Evolutionary conservation across 1,140 invertebrate species (phyloP).

Genomic region (Lasioglossum albipes): DNA sequence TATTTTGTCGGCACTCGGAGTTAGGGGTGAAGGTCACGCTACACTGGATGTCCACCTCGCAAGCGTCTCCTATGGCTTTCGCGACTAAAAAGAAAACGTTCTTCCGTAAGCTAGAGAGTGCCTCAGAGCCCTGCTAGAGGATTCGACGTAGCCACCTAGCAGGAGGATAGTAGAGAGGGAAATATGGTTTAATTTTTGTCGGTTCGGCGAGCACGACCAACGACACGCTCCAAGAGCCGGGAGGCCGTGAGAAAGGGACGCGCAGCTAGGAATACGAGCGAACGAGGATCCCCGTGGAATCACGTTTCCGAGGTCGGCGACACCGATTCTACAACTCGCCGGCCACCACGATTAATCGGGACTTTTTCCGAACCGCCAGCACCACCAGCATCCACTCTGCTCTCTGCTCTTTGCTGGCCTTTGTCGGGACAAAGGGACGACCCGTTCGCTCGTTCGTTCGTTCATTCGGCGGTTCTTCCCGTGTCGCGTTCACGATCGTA

Average conservation of each 20-base stretch:
- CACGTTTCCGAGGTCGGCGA: conserved; percentile 53
- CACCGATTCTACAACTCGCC: conserved; percentile 32
- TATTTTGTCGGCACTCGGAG: conserved; percentile 69
- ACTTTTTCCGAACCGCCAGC: not conserved
- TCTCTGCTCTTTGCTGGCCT: conserved; percentile 14
- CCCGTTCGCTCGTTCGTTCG: too few species aligned
- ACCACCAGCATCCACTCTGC: not conserved
- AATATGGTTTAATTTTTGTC: conserved; percentile 46
- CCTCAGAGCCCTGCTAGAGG: too few species aligned
- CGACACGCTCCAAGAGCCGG: conserved; percentile 63
- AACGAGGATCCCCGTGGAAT: conserved; percentile 47
- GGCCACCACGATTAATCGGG: conserved; percentile 27
- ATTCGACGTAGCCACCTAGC: too few species aligned
- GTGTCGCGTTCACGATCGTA: not conserved
- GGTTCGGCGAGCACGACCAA: conserved; percentile 56
- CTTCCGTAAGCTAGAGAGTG: not conserved
- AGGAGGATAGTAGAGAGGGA: not conserved
- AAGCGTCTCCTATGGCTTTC: conserved; percentile 67
- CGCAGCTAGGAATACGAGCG: conserved; percentile 40
- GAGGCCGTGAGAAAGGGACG: conserved; percentile 60
- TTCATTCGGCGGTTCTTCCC: not conserved
- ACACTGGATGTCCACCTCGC: conserved; percentile 68
- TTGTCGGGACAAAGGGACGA: conserved; percentile 6
- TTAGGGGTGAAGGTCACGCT: conserved; percentile 70
- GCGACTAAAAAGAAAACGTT: conserved; percentile 62